These are phyloP conservation scores for Saccostrea glomerata DNA, from an alignment of 1,140 invertebrate genomes.

Conservation along the genomic window DNA sequence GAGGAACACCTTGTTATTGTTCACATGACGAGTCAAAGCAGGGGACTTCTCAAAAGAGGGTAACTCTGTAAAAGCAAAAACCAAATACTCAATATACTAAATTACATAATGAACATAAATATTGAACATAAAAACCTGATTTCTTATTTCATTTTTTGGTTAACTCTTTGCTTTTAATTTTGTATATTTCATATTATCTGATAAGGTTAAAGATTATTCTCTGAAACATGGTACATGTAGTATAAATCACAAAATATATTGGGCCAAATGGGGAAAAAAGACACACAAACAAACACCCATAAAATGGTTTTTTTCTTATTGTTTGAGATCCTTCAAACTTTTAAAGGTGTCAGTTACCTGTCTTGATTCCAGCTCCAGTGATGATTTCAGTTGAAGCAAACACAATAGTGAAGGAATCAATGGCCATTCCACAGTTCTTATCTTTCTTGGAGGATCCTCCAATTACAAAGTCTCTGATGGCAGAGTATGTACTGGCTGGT, in stretches of 20 bases:
- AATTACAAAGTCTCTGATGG: constrained; percentile 40
- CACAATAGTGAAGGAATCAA: constrained; percentile 46
- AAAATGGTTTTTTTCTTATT: neutral
- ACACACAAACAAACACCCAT: too few relatives aligned
- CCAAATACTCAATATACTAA: neutral
- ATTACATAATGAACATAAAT: neutral
- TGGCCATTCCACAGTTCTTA: constrained; percentile 48
- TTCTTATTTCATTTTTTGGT: too few relatives aligned
- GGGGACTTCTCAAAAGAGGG: constrained; percentile 49
- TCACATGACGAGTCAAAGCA: neutral
- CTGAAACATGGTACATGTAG: too few relatives aligned
- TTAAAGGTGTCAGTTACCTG: constrained; percentile 15
- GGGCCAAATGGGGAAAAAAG: too few relatives aligned
- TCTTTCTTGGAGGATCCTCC: constrained; percentile 36
- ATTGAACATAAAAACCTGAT: too few relatives aligned
- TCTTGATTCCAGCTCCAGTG: constrained; percentile 6
- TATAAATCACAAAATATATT: too few relatives aligned
- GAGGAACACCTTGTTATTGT: constrained; percentile 41
- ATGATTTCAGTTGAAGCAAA: constrained; percentile 43
- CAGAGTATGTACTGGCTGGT: neutral
- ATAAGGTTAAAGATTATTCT: too few relatives aligned
- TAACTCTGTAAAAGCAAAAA: constrained; percentile 19
- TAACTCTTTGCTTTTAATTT: too few relatives aligned
- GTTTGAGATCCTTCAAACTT: too few relatives aligned
- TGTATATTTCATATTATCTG: too few relatives aligned